These are phyloP conservation scores for Enteromius trimaculatus DNA, from an alignment of 2,797 vertebrate species.

Conservation along the genomic window DNA sequence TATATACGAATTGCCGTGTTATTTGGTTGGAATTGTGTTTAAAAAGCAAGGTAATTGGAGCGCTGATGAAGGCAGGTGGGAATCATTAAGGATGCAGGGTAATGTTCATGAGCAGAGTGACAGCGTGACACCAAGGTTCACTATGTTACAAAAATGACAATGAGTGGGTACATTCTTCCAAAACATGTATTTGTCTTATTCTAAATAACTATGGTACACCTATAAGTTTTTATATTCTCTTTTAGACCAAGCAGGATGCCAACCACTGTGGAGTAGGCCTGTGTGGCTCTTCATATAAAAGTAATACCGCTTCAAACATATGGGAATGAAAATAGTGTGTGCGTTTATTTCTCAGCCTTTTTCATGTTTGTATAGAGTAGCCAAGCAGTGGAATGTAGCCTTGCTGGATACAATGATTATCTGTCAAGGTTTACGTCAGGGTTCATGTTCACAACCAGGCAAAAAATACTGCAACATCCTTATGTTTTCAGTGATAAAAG, in stretches of 20 bases:
- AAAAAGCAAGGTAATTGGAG: neutral
- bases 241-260: too few species aligned
- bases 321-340: neutral
- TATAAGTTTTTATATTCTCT: too few species aligned
- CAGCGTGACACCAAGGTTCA: neutral
- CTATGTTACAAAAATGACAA: neutral
- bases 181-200: too few species aligned
- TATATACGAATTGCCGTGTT: too few species aligned
- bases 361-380: neutral
- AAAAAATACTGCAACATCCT: neutral
- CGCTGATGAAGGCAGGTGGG: neutral
- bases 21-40: neutral
- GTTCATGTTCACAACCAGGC: neutral
- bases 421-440: neutral
- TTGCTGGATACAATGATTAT: neutral
- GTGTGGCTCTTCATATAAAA: neutral
- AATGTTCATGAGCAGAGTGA: neutral
- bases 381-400: neutral
- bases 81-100: neutral
- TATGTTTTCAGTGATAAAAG: neutral
- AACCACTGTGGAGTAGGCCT: too few species aligned
- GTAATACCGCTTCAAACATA: neutral
- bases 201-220: too few species aligned
- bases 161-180: neutral
- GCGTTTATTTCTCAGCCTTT: neutral